Conservation (phyloP, 2,797 vertebrate genomes). For the Coregonus ussuriensis region DNA sequence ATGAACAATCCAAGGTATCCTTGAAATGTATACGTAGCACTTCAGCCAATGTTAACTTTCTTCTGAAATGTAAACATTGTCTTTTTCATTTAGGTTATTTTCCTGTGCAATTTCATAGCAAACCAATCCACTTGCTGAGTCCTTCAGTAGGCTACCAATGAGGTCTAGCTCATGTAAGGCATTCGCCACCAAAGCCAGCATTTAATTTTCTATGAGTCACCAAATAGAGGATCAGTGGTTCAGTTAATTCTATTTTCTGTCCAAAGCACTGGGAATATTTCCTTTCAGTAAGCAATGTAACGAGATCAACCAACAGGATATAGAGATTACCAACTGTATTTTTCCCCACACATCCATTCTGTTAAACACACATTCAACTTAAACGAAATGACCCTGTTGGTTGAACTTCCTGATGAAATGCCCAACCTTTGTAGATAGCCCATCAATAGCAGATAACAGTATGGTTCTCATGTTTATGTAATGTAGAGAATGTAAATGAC, state of each 20-base stretch:
- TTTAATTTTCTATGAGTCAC: background rate
- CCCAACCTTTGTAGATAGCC: background rate
- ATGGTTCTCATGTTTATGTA: background rate
- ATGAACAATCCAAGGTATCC: background rate
- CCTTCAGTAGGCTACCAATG: background rate
- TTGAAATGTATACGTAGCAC: background rate
- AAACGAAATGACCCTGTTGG: background rate
- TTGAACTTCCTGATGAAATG: background rate
- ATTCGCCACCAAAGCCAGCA: background rate
- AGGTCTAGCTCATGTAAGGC: background rate
- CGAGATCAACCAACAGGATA: background rate
- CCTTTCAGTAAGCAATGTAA: background rate
- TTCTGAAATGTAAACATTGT: background rate
- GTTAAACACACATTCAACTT: background rate
- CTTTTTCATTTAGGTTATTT: background rate
- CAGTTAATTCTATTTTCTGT: background rate
- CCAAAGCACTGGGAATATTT: constrained; percentile 1
- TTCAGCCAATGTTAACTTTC: background rate
- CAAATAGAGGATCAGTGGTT: background rate
- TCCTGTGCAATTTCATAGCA: background rate
- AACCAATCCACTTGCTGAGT: background rate
- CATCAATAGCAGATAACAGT: background rate
- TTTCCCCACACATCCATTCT: background rate
- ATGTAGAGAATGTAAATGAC: background rate
- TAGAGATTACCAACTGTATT: background rate